A percentile compares a stretch with the other conserved stretches of the same genome.
Evolutionary conservation across 2,888 invertebrate species (phyloP).

Genomic region (Emmelina monodactyla): DNA sequence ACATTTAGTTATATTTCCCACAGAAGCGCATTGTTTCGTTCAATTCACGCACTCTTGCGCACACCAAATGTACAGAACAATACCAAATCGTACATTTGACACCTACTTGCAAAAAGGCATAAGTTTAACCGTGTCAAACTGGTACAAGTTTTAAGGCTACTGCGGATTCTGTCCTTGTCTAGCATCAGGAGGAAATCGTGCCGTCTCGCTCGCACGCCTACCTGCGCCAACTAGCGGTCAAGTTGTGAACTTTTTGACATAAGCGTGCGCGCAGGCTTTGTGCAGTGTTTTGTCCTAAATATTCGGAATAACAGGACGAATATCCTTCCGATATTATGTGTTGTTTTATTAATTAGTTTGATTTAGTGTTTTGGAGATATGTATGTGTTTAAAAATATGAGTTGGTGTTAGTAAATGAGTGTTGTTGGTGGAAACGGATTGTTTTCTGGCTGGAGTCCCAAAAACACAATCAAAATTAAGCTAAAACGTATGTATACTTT

Average conservation of each 20-base stretch:
- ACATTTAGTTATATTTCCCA: too few relatives aligned
- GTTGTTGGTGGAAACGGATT: slow-evolving; percentile 55
- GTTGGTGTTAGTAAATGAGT: slow-evolving; percentile 58
- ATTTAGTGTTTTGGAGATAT: slow-evolving; percentile 5
- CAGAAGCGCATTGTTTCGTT: too few relatives aligned
- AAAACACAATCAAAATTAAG: slow-evolving; percentile 60
- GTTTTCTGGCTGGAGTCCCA: slow-evolving; percentile 58
- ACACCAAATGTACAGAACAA: too few relatives aligned
- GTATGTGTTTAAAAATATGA: slow-evolving; percentile 29
- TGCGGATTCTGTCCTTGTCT: not conserved
- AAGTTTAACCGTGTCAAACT: not conserved
- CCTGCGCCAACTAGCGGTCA: slow-evolving; percentile 42
- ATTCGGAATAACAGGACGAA: too few relatives aligned
- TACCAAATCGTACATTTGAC: slow-evolving; percentile 1
- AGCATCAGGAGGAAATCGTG: not conserved
- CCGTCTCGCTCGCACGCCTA: not conserved
- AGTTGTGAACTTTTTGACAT: slow-evolving; percentile 41
- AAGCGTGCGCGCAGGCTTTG: slow-evolving; percentile 45
- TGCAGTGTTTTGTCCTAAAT: not conserved
- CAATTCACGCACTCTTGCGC: too few relatives aligned
- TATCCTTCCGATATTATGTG: too few relatives aligned
- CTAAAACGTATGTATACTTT: slow-evolving; percentile 60
- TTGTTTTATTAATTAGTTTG: too few relatives aligned
- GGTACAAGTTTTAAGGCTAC: not conserved
- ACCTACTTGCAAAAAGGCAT: not conserved